These are phyloP conservation scores for Cyanoramphus novaezelandiae DNA, from an alignment of 2,113 vertebrate species.

Conservation along the genomic window DNA sequence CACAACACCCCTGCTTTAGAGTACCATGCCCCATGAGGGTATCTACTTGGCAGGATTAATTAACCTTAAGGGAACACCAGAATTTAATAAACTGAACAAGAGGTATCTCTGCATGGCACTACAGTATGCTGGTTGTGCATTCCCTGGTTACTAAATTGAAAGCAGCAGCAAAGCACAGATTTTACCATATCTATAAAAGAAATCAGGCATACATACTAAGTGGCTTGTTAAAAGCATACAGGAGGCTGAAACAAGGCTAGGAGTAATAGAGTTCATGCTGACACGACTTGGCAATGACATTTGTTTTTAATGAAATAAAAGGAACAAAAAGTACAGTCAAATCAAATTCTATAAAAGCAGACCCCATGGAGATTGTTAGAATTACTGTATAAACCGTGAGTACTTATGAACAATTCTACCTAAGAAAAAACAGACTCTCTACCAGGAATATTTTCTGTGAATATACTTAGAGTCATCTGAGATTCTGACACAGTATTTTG, in stretches of 20 bases:
- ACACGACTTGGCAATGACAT: slow-evolving; percentile 62
- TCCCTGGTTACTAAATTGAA: slow-evolving; percentile 52
- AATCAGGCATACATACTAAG: slow-evolving; percentile 58
- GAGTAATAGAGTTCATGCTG: slow-evolving; percentile 64
- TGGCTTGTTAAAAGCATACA: slow-evolving; percentile 63
- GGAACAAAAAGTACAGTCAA: slow-evolving; percentile 68
- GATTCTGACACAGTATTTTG: background rate
- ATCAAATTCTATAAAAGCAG: slow-evolving; percentile 60
- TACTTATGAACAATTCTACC: slow-evolving; percentile 28
- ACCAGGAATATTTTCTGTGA: background rate
- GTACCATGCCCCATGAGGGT: background rate
- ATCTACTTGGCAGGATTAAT: slow-evolving; percentile 53
- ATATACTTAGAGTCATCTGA: background rate
- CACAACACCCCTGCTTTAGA: background rate
- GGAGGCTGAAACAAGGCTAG: slow-evolving; percentile 53
- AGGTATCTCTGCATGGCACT: slow-evolving; percentile 56
- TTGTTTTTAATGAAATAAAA: slow-evolving; percentile 71
- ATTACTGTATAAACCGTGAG: slow-evolving; percentile 48
- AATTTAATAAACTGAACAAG: slow-evolving; percentile 62
- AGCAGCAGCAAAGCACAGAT: slow-evolving; percentile 39
- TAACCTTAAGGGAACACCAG: slow-evolving; percentile 45
- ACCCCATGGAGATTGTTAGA: slow-evolving; percentile 25
- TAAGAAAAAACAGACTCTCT: background rate
- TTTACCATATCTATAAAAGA: slow-evolving; percentile 57
- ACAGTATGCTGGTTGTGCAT: background rate